A percentile compares a stretch with the other conserved stretches of the same genome.
Evolutionary conservation across 2,888 invertebrate species (phyloP).

Genomic region (Sympetrum striolatum): DNA sequence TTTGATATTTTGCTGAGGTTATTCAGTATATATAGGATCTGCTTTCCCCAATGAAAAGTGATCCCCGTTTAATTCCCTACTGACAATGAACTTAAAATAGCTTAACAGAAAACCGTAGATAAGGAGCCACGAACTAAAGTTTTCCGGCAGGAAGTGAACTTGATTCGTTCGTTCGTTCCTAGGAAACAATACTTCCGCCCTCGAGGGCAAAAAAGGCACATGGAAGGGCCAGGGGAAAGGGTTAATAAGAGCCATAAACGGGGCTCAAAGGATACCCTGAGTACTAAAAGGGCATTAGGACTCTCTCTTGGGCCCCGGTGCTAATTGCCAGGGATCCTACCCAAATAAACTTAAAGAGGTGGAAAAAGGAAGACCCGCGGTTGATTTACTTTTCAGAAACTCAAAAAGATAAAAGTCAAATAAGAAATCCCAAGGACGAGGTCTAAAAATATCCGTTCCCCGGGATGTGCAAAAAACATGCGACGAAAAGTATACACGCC

Average conservation of each 20-base stretch:
- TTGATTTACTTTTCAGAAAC: neutral
- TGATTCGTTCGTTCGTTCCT: no score
- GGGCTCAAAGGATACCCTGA: neutral
- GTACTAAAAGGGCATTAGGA: neutral
- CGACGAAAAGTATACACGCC: neutral
- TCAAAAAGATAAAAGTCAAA: neutral
- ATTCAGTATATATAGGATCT: no score
- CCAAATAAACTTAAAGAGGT: neutral
- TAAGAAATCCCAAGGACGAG: neutral
- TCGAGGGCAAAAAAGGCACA: neutral
- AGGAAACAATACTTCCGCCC: neutral
- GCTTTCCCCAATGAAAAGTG: no score
- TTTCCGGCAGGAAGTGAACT: no score
- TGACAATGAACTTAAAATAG: no score
- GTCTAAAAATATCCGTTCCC: neutral
- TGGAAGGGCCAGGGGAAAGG: neutral
- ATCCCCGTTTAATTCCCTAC: no score
- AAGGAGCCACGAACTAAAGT: no score
- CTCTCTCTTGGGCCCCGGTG: neutral
- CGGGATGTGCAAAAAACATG: neutral
- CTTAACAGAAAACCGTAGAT: no score
- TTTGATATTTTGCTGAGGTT: no score
- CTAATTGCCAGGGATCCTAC: neutral
- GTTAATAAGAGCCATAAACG: neutral
- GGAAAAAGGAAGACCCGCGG: neutral